These are phyloP conservation scores for Ectemnius lituratus DNA, from an alignment of 2,888 invertebrate species.

Conservation along the genomic window DNA sequence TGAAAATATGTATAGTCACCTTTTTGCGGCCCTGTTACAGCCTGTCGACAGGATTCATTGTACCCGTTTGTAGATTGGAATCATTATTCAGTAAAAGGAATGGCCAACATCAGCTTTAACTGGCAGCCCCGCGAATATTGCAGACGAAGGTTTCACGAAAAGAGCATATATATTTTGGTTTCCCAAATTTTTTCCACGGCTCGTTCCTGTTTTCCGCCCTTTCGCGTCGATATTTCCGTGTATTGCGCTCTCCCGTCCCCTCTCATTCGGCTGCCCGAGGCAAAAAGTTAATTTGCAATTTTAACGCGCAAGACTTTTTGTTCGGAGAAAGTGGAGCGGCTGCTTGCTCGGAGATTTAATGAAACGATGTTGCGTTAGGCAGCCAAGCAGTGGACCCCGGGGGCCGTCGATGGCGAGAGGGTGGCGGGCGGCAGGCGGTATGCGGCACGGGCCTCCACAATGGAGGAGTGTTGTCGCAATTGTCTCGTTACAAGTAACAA, in stretches of 20 bases:
- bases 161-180: not conserved
- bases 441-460: slow-evolving; percentile 18
- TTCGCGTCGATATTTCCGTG: too few species aligned
- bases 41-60: not conserved
- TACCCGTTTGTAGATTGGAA: slow-evolving; percentile 25
- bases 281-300: slow-evolving; percentile 52
- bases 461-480: slow-evolving; percentile 52
- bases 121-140: slow-evolving; percentile 19
- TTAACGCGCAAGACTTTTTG: slow-evolving; percentile 49
- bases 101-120: slow-evolving; percentile 10
- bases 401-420: not conserved
- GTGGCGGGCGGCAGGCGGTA: not conserved
- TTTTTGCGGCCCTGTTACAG: slow-evolving; percentile 4
- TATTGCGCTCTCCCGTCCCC: too few species aligned
- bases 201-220: too few species aligned
- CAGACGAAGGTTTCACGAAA: slow-evolving; percentile 10
- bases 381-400: slow-evolving; percentile 11
- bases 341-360: slow-evolving; percentile 40
- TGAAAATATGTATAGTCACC: slow-evolving; percentile 5
- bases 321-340: slow-evolving; percentile 28
- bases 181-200: too few species aligned
- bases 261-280: too few species aligned
- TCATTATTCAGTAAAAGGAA: slow-evolving; percentile 38
- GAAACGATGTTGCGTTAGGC: slow-evolving; percentile 47
- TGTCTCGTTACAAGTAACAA: slow-evolving; percentile 55